Evolutionary conservation across 2,797 vertebrate species (phyloP).

Genomic region (Platyrinchus mystaceus): DNA sequence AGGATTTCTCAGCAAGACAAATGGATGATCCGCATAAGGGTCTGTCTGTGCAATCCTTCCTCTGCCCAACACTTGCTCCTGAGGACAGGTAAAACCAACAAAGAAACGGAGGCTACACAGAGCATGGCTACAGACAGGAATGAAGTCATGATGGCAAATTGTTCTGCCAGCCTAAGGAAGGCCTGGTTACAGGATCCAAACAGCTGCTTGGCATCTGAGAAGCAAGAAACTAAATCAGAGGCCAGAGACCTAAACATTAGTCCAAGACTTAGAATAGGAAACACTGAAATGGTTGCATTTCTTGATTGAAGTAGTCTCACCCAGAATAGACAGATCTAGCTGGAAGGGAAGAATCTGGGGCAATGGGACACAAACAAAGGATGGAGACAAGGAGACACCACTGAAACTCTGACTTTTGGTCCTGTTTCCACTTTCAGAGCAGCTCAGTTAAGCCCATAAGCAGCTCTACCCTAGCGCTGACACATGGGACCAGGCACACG

Average conservation of each 20-base stretch:
- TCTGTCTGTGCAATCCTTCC: neutral
- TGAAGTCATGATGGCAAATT: neutral
- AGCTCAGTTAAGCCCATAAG: neutral
- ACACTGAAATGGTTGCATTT: neutral
- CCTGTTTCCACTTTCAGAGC: neutral
- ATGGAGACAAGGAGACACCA: neutral
- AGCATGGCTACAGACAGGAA: neutral
- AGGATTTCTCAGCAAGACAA: neutral
- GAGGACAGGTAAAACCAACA: neutral
- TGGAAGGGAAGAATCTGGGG: neutral
- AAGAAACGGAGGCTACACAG: neutral
- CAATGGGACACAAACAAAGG: neutral
- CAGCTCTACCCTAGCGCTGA: accelerated
- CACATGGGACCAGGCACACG: accelerated
- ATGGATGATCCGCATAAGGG: neutral
- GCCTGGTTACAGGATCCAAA: neutral
- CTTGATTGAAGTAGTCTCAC: neutral
- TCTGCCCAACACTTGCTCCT: neutral
- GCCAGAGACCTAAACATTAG: neutral
- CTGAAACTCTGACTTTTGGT: neutral
- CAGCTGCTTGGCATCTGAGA: neutral
- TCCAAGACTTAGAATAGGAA: neutral
- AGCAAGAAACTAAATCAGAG: neutral
- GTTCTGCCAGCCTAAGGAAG: neutral
- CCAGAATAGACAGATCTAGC: neutral